phyloP scores from a whole-genome alignment of 2,113 vertebrate genomes.

The Microtus pennsylvanicus region DNA sequence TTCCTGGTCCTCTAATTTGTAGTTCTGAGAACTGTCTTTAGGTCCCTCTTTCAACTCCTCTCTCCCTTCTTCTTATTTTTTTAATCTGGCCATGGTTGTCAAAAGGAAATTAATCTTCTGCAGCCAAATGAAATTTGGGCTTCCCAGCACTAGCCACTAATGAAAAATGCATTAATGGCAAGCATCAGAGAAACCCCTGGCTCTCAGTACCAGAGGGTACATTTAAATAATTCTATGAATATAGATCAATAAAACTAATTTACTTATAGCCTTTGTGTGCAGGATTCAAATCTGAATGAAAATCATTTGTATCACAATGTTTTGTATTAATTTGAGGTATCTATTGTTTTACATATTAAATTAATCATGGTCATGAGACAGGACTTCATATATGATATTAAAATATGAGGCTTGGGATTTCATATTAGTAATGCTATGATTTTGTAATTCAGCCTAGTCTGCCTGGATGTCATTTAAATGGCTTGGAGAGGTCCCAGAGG shows the following conservation, averaged over 20 bases:
- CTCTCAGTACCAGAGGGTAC: slow-evolving; percentile 87
- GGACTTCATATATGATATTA: slow-evolving; percentile 75
- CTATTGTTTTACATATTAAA: slow-evolving; percentile 89
- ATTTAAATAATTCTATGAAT: slow-evolving; percentile 90
- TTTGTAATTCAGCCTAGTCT: slow-evolving; percentile 71
- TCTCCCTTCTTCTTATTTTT: slow-evolving; percentile 55
- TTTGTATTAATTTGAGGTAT: slow-evolving; percentile 86
- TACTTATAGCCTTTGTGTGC: slow-evolving; percentile 86
- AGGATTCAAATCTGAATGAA: slow-evolving; percentile 86
- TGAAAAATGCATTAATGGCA: slow-evolving; percentile 88
- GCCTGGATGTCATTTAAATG: slow-evolving; percentile 37
- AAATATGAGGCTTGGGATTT: slow-evolving; percentile 70
- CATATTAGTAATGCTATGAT: slow-evolving; percentile 69
- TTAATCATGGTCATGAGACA: slow-evolving; percentile 84
- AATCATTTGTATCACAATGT: slow-evolving; percentile 84
- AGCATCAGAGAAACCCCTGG: slow-evolving; percentile 86
- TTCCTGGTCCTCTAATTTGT: slow-evolving; percentile 69
- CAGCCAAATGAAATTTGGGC: slow-evolving; percentile 86
- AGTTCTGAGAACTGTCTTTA: slow-evolving; percentile 78
- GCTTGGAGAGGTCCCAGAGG: slow-evolving; percentile 58
- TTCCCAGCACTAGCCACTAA: slow-evolving; percentile 86
- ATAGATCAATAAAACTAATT: slow-evolving; percentile 91
- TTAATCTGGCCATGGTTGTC: slow-evolving; percentile 77
- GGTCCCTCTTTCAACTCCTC: slow-evolving; percentile 76
- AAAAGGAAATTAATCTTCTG: slow-evolving; percentile 87